Conservation (phyloP, 2,888 invertebrate genomes). For the Acanthacorydalis orientalis region DNA sequence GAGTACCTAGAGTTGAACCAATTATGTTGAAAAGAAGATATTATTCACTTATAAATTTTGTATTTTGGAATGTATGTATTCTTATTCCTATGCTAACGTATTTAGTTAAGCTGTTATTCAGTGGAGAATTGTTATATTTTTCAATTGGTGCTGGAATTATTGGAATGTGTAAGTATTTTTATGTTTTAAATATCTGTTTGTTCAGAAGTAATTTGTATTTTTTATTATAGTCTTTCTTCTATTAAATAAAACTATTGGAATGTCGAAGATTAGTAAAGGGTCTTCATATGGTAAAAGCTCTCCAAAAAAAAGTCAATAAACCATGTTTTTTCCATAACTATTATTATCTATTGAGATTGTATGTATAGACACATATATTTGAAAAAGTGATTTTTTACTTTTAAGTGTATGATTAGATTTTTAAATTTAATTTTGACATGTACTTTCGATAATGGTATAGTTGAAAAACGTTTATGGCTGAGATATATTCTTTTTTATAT, state of each 20-base stretch:
- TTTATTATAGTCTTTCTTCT: slow-evolving; percentile 55
- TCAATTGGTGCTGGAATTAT: slow-evolving; percentile 52
- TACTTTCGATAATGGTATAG: slow-evolving; percentile 9
- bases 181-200: neutral
- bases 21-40: slow-evolving; percentile 40
- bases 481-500: no score
- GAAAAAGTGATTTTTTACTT: neutral
- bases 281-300: slow-evolving; percentile 61
- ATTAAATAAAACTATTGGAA: slow-evolving; percentile 62
- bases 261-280: slow-evolving; percentile 71
- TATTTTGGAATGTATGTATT: slow-evolving; percentile 50
- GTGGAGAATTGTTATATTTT: slow-evolving; percentile 55
- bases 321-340: neutral
- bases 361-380: no score
- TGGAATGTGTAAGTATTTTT: slow-evolving; percentile 51
- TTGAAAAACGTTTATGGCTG: slow-evolving; percentile 8
- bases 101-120: slow-evolving; percentile 45
- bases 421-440: neutral
- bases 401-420: no score
- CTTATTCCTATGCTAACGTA: slow-evolving; percentile 57
- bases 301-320: slow-evolving; percentile 28
- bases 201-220: slow-evolving; percentile 9
- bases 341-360: no score
- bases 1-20: slow-evolving; percentile 42
- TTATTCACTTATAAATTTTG: slow-evolving; percentile 52